A percentile compares a stretch with the other conserved stretches of the same genome.
phyloP scores from a whole-genome alignment of 1,140 invertebrate species.

The Brachionus calyciflorus region DNA sequence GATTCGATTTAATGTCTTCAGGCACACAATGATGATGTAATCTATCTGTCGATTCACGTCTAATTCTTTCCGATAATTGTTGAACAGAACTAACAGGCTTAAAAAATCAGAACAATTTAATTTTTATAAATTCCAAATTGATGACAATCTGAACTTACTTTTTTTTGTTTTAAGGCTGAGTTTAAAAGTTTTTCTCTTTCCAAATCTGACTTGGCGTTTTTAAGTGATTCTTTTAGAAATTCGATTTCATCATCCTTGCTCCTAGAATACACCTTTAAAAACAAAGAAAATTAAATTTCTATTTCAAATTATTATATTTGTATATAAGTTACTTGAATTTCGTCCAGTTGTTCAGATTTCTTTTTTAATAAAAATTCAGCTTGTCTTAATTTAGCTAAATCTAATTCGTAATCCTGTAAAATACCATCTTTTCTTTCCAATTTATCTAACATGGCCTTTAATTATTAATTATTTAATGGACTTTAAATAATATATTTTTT shows the following conservation, averaged over 20 bases:
- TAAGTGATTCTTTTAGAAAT: constrained; percentile 57
- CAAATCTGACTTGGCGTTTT: constrained; percentile 53
- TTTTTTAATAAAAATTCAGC: constrained; percentile 24
- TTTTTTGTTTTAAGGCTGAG: constrained; percentile 59
- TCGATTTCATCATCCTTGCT: constrained; percentile 56
- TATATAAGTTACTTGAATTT: constrained; percentile 16
- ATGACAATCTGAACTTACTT: constrained; percentile 50
- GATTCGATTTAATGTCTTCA: constrained; percentile 48
- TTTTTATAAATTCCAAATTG: not conserved
- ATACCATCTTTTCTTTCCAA: constrained; percentile 58
- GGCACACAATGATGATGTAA: constrained; percentile 49
- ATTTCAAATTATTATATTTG: not conserved
- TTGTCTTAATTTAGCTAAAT: constrained; percentile 57
- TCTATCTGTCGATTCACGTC: constrained; percentile 22
- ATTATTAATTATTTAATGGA: not conserved
- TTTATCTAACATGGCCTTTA: constrained; percentile 51
- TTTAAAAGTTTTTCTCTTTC: constrained; percentile 60
- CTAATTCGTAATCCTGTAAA: constrained; percentile 57
- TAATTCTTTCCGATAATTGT: constrained; percentile 47
- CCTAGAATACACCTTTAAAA: constrained; percentile 51
- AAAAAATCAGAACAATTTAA: not conserved
- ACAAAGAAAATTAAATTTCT: constrained; percentile 44
- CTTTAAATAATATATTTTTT: not conserved
- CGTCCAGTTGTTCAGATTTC: constrained; percentile 26
- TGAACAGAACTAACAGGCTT: not conserved